A percentile compares a stretch with the other conserved stretches of the same genome.
These are phyloP conservation scores for Caenorhabditis uteleia DNA, from an alignment of 2,888 invertebrate species.

Conservation along the genomic window DNA sequence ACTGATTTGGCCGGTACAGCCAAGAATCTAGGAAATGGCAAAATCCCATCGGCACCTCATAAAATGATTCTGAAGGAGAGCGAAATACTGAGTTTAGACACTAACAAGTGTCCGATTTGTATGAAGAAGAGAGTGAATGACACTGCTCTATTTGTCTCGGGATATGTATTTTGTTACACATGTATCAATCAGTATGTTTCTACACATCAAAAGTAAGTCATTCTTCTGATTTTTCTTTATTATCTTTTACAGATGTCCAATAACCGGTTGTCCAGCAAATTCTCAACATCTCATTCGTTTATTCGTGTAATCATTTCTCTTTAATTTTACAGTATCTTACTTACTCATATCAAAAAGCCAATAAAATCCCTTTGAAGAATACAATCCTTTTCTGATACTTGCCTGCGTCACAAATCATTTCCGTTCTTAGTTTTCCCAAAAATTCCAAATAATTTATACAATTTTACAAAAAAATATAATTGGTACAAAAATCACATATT, in stretches of 20 bases:
- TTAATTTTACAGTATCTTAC: too few relatives aligned
- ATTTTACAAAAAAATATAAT: slow-evolving; percentile 1
- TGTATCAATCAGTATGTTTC: slow-evolving; percentile 66
- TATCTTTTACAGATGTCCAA: slow-evolving; percentile 56
- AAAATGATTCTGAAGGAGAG: slow-evolving; percentile 44
- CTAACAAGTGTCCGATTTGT: slow-evolving; percentile 68
- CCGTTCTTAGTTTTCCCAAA: not conserved
- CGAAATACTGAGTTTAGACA: slow-evolving; percentile 58
- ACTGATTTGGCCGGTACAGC: slow-evolving; percentile 39
- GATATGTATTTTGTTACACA: slow-evolving; percentile 69
- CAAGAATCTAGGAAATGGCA: slow-evolving; percentile 28
- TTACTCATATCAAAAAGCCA: not conserved
- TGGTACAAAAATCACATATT: slow-evolving; percentile 3
- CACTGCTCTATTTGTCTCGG: slow-evolving; percentile 63
- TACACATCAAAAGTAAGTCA: slow-evolving; percentile 44
- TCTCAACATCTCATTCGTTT: slow-evolving; percentile 59
- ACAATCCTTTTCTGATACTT: too few relatives aligned
- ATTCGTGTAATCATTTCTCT: slow-evolving; percentile 25
- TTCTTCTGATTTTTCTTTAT: not conserved
- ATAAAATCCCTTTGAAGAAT: too few relatives aligned
- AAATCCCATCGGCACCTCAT: slow-evolving; percentile 43
- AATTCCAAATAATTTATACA: not conserved
- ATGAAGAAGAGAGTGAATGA: slow-evolving; percentile 62
- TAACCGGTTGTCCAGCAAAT: slow-evolving; percentile 63
- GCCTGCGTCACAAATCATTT: not conserved